Percentiles rank a stretch among this genome's conserved stretches.
phyloP scores from a whole-genome alignment of 2,888 invertebrate species.

The Ornithoptera alexandrae region DNA sequence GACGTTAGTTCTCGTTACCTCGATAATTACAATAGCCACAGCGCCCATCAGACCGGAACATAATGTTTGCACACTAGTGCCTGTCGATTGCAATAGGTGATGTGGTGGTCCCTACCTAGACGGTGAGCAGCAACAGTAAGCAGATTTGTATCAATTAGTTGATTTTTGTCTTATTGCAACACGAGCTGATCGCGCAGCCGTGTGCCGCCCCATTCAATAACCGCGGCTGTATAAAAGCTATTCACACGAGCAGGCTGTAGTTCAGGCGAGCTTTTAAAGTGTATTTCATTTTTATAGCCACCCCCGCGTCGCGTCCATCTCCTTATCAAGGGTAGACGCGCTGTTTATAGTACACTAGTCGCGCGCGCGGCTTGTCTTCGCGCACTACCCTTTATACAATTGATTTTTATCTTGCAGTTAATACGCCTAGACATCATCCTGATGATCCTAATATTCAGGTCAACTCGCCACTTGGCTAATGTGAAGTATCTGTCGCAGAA shows the following conservation, averaged over 20 bases:
- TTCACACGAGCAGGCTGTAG: conserved; percentile 40
- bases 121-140: too few relatives aligned
- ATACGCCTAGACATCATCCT: too few relatives aligned
- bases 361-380: conserved; percentile 33
- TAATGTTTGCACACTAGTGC: too few relatives aligned
- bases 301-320: conserved; percentile 35
- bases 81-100: too few relatives aligned
- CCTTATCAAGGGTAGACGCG: conserved; percentile 40
- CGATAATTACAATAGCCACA: too few relatives aligned
- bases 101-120: too few relatives aligned
- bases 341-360: conserved; percentile 43
- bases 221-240: conserved; percentile 29
- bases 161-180: not conserved
- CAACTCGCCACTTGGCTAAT: too few relatives aligned
- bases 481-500: too few relatives aligned
- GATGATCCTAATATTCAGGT: too few relatives aligned
- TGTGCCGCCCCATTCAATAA: conserved; percentile 35
- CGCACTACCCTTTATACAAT: not conserved
- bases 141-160: too few relatives aligned
- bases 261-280: conserved; percentile 42
- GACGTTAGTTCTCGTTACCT: too few relatives aligned
- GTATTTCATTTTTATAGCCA: conserved; percentile 44
- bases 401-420: not conserved
- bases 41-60: too few relatives aligned
- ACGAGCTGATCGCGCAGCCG: conserved; percentile 34